Percentiles rank a stretch among this genome's conserved stretches.
Conservation (phyloP, 2,113 vertebrate species). For the Notarius quadriscutis region DNA sequence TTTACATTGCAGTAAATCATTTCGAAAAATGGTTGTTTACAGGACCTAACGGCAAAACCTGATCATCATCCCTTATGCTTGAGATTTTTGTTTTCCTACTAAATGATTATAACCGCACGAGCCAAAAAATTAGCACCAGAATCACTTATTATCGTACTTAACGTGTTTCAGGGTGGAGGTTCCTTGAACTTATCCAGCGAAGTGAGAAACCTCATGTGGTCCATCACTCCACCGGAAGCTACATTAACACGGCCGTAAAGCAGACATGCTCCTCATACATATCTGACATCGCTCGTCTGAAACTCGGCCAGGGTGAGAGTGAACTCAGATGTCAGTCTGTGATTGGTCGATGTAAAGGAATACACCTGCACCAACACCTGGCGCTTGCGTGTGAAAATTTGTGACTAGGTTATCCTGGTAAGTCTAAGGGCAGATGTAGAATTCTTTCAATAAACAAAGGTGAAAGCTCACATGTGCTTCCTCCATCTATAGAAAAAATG, state of each 20-base stretch:
- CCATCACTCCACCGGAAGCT: not conserved
- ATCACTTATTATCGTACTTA: too few species aligned
- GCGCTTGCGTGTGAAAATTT: not conserved
- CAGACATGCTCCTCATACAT: not conserved
- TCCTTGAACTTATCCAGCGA: not conserved
- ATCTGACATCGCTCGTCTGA: not conserved
- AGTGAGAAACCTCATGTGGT: not conserved
- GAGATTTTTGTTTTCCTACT: not conserved
- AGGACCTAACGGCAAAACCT: not conserved
- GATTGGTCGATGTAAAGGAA: conserved; percentile 9
- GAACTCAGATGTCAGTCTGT: not conserved
- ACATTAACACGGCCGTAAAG: not conserved
- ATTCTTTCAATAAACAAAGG: not conserved
- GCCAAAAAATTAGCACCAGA: not conserved
- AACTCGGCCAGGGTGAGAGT: not conserved
- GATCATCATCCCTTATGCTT: not conserved
- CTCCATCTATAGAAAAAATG: not conserved
- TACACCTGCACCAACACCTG: not conserved
- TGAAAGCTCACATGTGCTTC: not conserved
- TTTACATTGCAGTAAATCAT: not conserved
- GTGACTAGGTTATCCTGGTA: not conserved
- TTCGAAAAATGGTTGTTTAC: not conserved
- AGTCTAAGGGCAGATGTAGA: not conserved
- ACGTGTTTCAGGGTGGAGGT: not conserved
- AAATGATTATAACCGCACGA: not conserved